A percentile compares a stretch with the other conserved stretches of the same genome.
Conservation (phyloP, 1,140 invertebrate genomes). For the Drosophila mayri region DNA sequence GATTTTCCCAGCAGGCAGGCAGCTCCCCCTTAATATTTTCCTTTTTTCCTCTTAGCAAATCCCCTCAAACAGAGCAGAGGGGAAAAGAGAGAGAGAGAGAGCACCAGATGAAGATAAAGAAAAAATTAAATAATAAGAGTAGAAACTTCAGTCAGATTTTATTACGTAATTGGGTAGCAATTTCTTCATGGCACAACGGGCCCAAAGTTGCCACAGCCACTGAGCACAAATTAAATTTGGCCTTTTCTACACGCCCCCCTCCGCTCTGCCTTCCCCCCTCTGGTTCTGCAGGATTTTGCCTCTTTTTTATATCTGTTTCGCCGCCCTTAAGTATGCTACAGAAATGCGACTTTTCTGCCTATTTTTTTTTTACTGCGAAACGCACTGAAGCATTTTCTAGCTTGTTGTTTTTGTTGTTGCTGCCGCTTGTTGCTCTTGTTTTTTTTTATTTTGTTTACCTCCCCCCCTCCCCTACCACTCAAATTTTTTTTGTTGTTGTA, state of each 20-base stretch:
- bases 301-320: constrained; percentile 21
- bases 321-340: constrained; percentile 51
- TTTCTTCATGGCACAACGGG: constrained; percentile 71
- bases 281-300: not conserved
- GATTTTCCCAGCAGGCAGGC: constrained; percentile 18
- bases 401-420: constrained; percentile 24
- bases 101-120: constrained; percentile 50
- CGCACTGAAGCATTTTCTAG: constrained; percentile 52
- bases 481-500: constrained; percentile 4
- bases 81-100: not conserved
- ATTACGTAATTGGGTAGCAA: constrained; percentile 84
- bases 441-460: constrained; percentile 5
- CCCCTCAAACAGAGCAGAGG: constrained; percentile 25
- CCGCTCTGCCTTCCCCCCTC: not conserved
- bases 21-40: not conserved
- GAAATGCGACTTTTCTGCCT: constrained; percentile 28
- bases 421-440: constrained; percentile 28
- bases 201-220: constrained; percentile 57
- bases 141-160: constrained; percentile 82
- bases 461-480: not conserved
- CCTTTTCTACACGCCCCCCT: constrained; percentile 44
- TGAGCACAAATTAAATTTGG: constrained; percentile 81
- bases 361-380: constrained; percentile 28
- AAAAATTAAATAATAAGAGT: constrained; percentile 83
- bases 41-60: constrained; percentile 13